phyloP scores from a whole-genome alignment of 1,140 invertebrate species.

The Conus ventricosus region DNA sequence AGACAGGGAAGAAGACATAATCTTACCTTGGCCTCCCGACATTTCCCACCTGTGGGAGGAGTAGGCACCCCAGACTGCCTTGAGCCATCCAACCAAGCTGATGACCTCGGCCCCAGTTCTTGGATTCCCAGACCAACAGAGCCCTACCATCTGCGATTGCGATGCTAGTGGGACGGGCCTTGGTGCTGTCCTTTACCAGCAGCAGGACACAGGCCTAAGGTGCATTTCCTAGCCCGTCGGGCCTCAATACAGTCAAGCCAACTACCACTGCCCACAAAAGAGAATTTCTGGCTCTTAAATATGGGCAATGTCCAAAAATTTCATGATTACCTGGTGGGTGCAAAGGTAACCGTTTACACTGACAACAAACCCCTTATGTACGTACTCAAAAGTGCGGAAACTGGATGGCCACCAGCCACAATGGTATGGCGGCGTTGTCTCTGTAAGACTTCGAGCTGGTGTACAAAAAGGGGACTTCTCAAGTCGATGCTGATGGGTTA shows the following conservation, averaged over 20 bases:
- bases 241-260: not conserved
- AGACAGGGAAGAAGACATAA: not conserved
- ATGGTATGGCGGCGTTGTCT: constrained; percentile 33
- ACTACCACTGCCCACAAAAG: constrained; percentile 12
- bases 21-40: not conserved
- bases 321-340: constrained; percentile 45
- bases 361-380: constrained; percentile 31
- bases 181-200: not conserved
- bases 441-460: constrained; percentile 29
- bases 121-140: not conserved
- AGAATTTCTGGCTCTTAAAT: no score
- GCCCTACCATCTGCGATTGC: not conserved
- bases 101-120: not conserved
- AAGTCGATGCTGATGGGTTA: constrained; percentile 37
- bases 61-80: not conserved
- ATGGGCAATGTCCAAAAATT: not conserved
- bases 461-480: constrained; percentile 30
- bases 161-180: not conserved
- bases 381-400: constrained; percentile 33
- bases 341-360: no score
- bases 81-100: not conserved
- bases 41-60: not conserved
- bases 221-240: not conserved
- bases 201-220: not conserved
- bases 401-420: constrained; percentile 39